These are phyloP conservation scores for Cephus runcator DNA, from an alignment of 2,888 invertebrate species.

Conservation along the genomic window DNA sequence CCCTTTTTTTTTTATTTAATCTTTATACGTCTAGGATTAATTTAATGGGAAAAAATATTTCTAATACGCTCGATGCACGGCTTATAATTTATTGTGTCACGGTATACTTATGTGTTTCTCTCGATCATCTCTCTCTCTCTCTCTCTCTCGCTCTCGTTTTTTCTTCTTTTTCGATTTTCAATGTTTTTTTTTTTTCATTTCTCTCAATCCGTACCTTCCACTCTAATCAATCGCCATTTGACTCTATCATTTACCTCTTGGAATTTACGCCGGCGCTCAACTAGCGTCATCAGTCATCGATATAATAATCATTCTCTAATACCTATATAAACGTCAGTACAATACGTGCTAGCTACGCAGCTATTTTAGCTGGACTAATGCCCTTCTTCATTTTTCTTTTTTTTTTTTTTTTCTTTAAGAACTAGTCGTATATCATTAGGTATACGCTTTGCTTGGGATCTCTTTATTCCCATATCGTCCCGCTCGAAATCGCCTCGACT, in stretches of 20 bases:
- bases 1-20: too few species aligned
- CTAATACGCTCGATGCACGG: constrained; percentile 2
- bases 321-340: constrained; percentile 1
- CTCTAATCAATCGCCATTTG: too few species aligned
- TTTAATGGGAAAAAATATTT: constrained; percentile 8
- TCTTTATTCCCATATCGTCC: not conserved
- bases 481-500: not conserved
- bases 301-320: constrained; percentile 4
- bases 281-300: constrained; percentile 2
- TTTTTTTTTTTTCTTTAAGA: not conserved
- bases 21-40: not conserved
- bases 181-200: too few species aligned
- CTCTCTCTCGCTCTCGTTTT: not conserved
- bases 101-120: not conserved
- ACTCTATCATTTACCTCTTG: too few species aligned
- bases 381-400: not conserved
- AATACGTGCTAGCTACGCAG: constrained; percentile 5
- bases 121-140: not conserved
- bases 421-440: constrained; percentile 1
- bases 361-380: constrained; percentile 1
- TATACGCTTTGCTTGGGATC: not conserved
- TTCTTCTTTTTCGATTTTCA: not conserved
- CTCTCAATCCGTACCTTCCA: not conserved
- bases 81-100: constrained; percentile 5
- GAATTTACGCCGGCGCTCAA: not conserved